Percentiles rank a stretch among this genome's conserved stretches.
phyloP scores from a whole-genome alignment of 2,797 vertebrate genomes.

The Melanotaenia maccullochi region DNA sequence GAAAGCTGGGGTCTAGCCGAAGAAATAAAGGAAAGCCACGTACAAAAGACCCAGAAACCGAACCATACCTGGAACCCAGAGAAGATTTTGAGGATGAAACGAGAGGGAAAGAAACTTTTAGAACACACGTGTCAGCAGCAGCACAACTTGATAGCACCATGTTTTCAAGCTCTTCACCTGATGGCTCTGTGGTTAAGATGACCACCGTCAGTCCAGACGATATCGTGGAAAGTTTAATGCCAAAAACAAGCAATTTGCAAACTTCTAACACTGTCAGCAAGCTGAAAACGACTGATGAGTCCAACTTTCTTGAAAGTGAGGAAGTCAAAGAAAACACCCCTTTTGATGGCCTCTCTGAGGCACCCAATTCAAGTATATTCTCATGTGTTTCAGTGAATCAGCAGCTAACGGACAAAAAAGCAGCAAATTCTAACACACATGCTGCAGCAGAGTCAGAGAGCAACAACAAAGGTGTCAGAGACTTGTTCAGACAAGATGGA shows the following conservation, averaged over 20 bases:
- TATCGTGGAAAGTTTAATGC: slow-evolving; percentile 12
- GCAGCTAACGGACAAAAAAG: neutral
- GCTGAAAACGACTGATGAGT: neutral
- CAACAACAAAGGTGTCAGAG: neutral
- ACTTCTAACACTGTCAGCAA: slow-evolving; percentile 2
- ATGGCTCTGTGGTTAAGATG: neutral
- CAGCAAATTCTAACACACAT: neutral
- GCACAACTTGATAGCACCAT: slow-evolving; percentile 8
- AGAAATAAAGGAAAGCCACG: slow-evolving; percentile 42
- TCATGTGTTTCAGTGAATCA: neutral
- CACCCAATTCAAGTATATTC: neutral
- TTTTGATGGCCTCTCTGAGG: neutral
- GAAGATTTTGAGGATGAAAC: slow-evolving; percentile 47
- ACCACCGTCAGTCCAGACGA: neutral
- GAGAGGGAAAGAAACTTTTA: neutral
- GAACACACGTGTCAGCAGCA: neutral
- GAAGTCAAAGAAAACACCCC: slow-evolving; percentile 16
- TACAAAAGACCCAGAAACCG: slow-evolving; percentile 26
- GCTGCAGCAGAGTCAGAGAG: slow-evolving; percentile 18
- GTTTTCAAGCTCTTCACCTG: neutral
- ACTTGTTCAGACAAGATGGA: slow-evolving; percentile 25
- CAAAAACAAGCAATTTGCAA: slow-evolving; percentile 9
- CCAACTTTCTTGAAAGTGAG: slow-evolving; percentile 14
- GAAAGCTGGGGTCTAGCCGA: slow-evolving; percentile 78
- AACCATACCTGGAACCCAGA: slow-evolving; percentile 18